A percentile compares a stretch with the other conserved stretches of the same genome.
Evolutionary conservation across 2,888 invertebrate genomes (phyloP).

Genomic region (Macropis europaea): DNA sequence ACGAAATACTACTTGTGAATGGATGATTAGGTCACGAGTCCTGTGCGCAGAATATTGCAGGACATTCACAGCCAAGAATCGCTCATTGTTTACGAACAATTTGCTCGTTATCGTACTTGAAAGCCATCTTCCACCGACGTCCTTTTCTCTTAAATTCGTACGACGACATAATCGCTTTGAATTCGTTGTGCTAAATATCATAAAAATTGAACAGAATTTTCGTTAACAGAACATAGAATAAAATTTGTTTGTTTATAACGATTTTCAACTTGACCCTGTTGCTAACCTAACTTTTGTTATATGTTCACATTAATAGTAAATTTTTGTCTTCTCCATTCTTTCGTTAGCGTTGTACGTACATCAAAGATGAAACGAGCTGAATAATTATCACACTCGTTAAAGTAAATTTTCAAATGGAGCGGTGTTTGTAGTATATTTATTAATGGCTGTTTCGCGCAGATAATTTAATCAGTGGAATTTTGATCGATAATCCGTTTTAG

Average conservation of each 20-base stretch:
- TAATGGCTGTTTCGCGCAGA: neutral
- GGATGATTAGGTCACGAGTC: slow-evolving; percentile 42
- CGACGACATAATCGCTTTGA: neutral
- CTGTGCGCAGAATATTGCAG: slow-evolving; percentile 54
- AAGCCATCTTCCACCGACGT: slow-evolving; percentile 6
- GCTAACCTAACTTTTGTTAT: neutral
- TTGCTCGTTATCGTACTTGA: slow-evolving; percentile 4
- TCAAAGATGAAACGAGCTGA: no score
- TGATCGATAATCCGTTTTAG: neutral
- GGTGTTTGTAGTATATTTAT: no score
- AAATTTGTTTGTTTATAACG: neutral
- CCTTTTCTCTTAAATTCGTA: neutral
- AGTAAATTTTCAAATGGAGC: neutral
- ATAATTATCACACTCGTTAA: no score
- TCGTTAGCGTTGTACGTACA: no score
- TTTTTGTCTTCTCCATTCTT: no score
- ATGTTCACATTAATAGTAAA: neutral
- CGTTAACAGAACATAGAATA: no score
- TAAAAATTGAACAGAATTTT: neutral
- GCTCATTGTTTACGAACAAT: slow-evolving; percentile 60
- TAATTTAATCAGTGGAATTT: neutral
- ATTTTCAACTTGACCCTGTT: no score
- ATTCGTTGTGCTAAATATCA: neutral
- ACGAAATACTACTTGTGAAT: slow-evolving; percentile 39
- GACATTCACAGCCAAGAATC: slow-evolving; percentile 72